Evolutionary conservation across 2,797 vertebrate species (phyloP).

Genomic region (Sebastes reedi): DNA sequence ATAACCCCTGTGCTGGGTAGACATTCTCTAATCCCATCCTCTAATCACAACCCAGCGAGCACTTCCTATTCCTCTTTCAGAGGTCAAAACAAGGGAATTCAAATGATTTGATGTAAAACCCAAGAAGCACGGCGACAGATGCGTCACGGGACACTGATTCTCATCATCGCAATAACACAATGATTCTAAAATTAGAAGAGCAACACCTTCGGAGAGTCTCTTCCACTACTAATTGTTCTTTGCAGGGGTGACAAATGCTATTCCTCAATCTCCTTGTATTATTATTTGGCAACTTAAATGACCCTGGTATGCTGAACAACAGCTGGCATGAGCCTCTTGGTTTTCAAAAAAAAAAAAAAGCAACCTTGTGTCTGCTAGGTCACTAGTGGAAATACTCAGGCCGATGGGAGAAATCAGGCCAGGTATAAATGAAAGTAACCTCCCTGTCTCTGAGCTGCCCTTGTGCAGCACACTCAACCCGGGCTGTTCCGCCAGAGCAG

Average conservation of each 20-base stretch:
- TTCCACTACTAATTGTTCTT: background rate
- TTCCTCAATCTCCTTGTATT: background rate
- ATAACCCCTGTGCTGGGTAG: constrained; percentile 56
- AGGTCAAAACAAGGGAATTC: constrained; percentile 58
- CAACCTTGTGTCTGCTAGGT: background rate
- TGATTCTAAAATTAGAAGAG: constrained; percentile 28
- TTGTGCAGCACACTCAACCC: constrained; percentile 24
- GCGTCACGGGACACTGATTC: background rate
- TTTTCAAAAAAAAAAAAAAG: background rate
- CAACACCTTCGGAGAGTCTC: constrained; percentile 1
- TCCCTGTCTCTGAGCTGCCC: constrained; percentile 24
- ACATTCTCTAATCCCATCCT: constrained; percentile 67
- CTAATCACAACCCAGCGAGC: constrained; percentile 53
- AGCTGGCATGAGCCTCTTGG: background rate
- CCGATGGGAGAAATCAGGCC: background rate
- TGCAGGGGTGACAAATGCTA: background rate
- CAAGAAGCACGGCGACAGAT: constrained; percentile 1
- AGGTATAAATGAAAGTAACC: constrained; percentile 7
- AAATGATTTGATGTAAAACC: constrained; percentile 40
- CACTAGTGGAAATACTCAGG: constrained; percentile 1
- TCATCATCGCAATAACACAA: background rate
- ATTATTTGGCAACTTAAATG: background rate
- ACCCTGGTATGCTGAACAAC: background rate
- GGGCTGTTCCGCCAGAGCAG: constrained; percentile 6
- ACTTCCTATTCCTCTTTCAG: constrained; percentile 44